Conservation (phyloP, 2,888 invertebrate genomes). For the Drosophila borealis region DNA sequence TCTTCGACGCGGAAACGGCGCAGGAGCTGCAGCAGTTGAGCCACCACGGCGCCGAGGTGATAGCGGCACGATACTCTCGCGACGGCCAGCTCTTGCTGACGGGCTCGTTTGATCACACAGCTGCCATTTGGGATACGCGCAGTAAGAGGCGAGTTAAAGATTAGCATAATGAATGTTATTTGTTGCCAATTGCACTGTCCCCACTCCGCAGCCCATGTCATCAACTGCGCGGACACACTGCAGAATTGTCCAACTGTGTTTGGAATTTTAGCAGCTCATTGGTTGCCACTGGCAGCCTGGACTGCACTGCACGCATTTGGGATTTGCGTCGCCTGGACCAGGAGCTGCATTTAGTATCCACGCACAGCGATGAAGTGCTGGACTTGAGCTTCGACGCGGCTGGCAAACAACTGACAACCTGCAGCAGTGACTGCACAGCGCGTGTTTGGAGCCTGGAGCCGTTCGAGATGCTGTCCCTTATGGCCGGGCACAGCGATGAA, state of each 20-base stretch:
- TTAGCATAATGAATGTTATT: background rate
- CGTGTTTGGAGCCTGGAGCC: slow-evolving; percentile 87
- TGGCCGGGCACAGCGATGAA: slow-evolving; percentile 89
- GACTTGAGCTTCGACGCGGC: slow-evolving; percentile 92
- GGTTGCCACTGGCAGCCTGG: slow-evolving; percentile 90
- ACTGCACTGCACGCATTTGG: slow-evolving; percentile 90
- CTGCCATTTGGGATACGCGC: slow-evolving; percentile 91
- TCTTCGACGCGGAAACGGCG: slow-evolving; percentile 90
- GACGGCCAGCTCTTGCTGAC: slow-evolving; percentile 90
- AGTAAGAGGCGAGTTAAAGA: slow-evolving; percentile 86
- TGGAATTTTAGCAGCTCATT: slow-evolving; percentile 89
- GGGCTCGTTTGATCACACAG: slow-evolving; percentile 92
- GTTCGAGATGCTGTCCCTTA: slow-evolving; percentile 85
- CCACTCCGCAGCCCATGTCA: slow-evolving; percentile 86
- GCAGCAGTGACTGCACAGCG: slow-evolving; percentile 91
- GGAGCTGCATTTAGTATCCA: slow-evolving; percentile 87
- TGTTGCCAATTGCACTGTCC: background rate
- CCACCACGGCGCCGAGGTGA: slow-evolving; percentile 92
- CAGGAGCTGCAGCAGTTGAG: slow-evolving; percentile 87
- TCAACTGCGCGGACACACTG: slow-evolving; percentile 88
- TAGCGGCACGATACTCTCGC: slow-evolving; percentile 89
- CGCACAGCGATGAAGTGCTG: slow-evolving; percentile 89
- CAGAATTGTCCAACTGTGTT: slow-evolving; percentile 89
- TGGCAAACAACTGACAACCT: slow-evolving; percentile 90
- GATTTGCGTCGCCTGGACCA: slow-evolving; percentile 86